Conservation (phyloP, 2,888 invertebrate species). For the Crossocerus cetratus region DNA sequence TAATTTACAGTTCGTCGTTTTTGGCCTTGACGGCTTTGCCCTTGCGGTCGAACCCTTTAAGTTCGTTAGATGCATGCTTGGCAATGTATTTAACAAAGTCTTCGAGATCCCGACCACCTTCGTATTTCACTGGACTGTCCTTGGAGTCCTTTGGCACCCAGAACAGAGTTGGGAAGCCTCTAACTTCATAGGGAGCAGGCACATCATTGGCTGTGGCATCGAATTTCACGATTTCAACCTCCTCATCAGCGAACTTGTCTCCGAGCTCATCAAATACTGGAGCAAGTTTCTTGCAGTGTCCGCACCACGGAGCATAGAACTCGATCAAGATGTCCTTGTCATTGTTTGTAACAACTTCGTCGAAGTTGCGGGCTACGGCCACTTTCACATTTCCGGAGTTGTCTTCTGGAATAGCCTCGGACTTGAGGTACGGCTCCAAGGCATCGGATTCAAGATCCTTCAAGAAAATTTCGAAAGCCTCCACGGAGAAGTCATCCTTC, state of each 20-base stretch:
- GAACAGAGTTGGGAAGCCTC: conserved; percentile 98
- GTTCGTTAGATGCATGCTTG: conserved; percentile 91
- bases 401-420: conserved; percentile 92
- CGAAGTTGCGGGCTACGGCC: conserved; percentile 98
- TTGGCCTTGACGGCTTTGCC: conserved; percentile 83
- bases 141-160: conserved; percentile 94
- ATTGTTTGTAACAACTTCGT: conserved; percentile 93
- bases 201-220: conserved; percentile 99
- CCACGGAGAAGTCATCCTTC: conserved; percentile 93
- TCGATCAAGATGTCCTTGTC: conserved; percentile 96
- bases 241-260: conserved; percentile 89
- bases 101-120: conserved; percentile 94
- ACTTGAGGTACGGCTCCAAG: conserved; percentile 95
- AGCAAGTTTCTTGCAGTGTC: conserved; percentile 97
- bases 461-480: conserved; percentile 90
- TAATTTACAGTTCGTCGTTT: conserved; percentile 79
- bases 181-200: conserved; percentile 92
- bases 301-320: conserved; percentile 99
- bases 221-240: conserved; percentile 96
- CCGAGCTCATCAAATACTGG: conserved; percentile 97
- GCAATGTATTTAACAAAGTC: conserved; percentile 97
- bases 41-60: conserved; percentile 91
- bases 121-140: conserved; percentile 89
- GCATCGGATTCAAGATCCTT: conserved; percentile 89
- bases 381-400: conserved; percentile 91